Evolutionary conservation across 2,888 invertebrate genomes (phyloP).

Genomic region (Petrolisthes manimaculis): DNA sequence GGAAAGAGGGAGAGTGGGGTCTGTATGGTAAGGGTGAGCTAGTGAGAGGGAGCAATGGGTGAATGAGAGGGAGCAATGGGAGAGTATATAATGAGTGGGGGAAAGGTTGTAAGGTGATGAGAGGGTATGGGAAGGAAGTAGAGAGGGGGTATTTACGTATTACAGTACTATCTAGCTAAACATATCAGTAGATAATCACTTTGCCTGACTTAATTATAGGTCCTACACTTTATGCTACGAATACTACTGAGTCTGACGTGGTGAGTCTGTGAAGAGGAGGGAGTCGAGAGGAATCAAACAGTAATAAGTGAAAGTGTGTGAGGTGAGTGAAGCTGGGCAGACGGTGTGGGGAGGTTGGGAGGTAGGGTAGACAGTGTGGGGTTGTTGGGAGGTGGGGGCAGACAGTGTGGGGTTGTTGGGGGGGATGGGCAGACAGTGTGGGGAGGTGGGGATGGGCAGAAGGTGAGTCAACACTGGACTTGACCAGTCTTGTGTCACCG

Average conservation of each 20-base stretch:
- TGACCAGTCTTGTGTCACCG: constrained; percentile 16
- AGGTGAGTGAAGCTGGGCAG: background rate
- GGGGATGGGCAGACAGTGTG: too few relatives aligned
- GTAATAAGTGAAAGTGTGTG: background rate
- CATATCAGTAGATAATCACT: too few relatives aligned
- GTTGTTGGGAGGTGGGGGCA: background rate
- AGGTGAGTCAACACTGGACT: constrained; percentile 25
- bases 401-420: background rate
- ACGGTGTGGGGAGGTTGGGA: background rate
- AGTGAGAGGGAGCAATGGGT: background rate
- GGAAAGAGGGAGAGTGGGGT: background rate
- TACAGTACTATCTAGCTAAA: too few relatives aligned
- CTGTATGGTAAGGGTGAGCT: too few relatives aligned
- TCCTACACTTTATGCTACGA: too few relatives aligned
- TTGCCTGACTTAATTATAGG: too few relatives aligned
- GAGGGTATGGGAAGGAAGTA: background rate
- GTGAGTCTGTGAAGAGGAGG: background rate
- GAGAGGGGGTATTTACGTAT: background rate
- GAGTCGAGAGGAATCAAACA: background rate
- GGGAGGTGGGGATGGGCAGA: background rate
- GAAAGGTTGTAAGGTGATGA: background rate
- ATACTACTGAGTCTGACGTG: too few relatives aligned
- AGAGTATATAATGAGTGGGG: too few relatives aligned
- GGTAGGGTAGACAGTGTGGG: background rate
- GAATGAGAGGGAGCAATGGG: background rate